Evolutionary conservation across 2,113 vertebrate genomes (phyloP).

Genomic region (Takifugu flavidus): DNA sequence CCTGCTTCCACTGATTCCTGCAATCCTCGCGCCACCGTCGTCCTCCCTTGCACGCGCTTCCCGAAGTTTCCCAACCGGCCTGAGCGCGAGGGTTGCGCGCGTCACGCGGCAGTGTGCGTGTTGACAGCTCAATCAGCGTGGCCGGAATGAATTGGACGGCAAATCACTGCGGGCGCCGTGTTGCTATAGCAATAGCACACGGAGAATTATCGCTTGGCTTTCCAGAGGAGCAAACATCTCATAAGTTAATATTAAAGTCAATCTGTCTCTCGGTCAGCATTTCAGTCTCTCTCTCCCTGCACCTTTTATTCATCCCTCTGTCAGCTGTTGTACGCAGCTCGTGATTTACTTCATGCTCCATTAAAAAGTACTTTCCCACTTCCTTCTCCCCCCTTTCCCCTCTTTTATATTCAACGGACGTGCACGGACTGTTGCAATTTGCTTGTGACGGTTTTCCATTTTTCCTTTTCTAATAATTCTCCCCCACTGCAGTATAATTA

Average conservation of each 20-base stretch:
- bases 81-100: slow-evolving; percentile 9
- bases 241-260: slow-evolving; percentile 50
- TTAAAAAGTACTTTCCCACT: not conserved
- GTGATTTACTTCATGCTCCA: slow-evolving; percentile 8
- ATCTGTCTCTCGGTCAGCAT: slow-evolving; percentile 29
- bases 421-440: no score
- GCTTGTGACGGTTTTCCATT: no score
- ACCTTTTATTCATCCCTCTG: slow-evolving; percentile 26
- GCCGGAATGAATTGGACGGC: slow-evolving; percentile 54
- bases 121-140: slow-evolving; percentile 68
- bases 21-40: slow-evolving; percentile 47
- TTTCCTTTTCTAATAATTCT: no score
- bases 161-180: slow-evolving; percentile 42
- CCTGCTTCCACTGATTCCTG: slow-evolving; percentile 9
- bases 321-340: slow-evolving; percentile 12
- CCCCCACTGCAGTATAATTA: no score
- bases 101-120: slow-evolving; percentile 1
- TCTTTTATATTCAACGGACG: not conserved
- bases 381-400: not conserved
- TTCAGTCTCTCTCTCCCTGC: slow-evolving; percentile 13
- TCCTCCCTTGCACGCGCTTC: slow-evolving; percentile 44
- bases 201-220: slow-evolving; percentile 62
- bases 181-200: slow-evolving; percentile 57
- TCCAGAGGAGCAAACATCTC: slow-evolving; percentile 55
- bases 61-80: slow-evolving; percentile 38